Evolutionary conservation across 1,140 invertebrate genomes (phyloP), one percentile per base, ranked within the genome.

Genomic region (Bombus balteatus): DNA sequence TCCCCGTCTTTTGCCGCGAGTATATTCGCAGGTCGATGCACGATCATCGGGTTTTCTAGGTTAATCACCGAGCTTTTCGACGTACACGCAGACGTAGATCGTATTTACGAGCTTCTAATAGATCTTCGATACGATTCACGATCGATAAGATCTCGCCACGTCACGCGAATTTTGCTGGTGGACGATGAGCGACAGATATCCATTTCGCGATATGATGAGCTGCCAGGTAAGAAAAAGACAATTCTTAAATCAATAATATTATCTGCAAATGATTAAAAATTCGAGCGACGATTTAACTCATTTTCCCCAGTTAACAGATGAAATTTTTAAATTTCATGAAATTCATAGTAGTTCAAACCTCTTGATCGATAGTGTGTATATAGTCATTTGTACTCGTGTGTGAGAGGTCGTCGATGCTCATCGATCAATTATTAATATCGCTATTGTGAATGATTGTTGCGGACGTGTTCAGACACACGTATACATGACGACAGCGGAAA

Each of bases 31-130:
- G 89, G 89, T 92, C 89, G 88, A 87, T 68, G 88, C 89, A 91
- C 89, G 87, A 92, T 79, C 88, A 90, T 85, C 70, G 85, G 86
- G 79, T 89, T 93, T 92, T 92, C 87, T 93, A 77, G 88, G 90
- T 92, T 93, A 92, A 93, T 93, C 88, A 87, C 66, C 85, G 74
- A 78, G 74, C 79, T 83, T 85, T 86, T 47, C 71, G 72, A 85
- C 65, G 72, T 39, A 59, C 72, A 22, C 76, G 76, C 32, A 1
- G 34, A 41, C 4, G 39, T 5, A 6, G 10, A n/a, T 34, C 62
- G n/a, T 47, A 34, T 28, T 25, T 78, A 43, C 62, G 34, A n/a
- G 39, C 5, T 12, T 43, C 41, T 68, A 68, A 79, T 79, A 22
- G 41, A 18, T 18, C n/a, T 6, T 34, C n/a, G 62, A 78, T 78